A percentile compares a stretch with the other conserved stretches of the same genome.
These are phyloP conservation scores for Podarcis raffonei DNA, from an alignment of 2,113 vertebrate genomes.

Conservation along the genomic window DNA sequence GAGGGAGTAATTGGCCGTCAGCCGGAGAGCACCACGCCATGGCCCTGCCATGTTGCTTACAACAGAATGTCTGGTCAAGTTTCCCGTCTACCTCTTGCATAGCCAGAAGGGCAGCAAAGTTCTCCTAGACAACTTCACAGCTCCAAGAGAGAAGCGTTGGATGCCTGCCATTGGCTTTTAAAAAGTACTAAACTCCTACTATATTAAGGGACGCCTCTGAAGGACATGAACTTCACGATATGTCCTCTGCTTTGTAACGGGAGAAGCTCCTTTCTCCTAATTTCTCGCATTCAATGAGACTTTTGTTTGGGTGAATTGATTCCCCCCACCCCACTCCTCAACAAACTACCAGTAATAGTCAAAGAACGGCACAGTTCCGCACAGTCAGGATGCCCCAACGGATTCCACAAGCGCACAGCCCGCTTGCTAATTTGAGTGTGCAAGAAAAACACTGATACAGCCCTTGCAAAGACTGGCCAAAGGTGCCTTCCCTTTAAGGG, in stretches of 20 bases:
- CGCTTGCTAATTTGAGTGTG: conserved; percentile 3
- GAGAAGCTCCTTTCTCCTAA: not conserved
- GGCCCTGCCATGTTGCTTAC: not conserved
- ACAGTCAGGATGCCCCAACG: not conserved
- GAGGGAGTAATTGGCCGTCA: not conserved
- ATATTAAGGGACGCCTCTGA: not conserved
- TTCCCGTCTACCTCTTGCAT: not conserved
- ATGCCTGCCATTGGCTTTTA: not conserved
- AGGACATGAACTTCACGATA: not conserved
- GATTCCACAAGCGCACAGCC: not conserved
- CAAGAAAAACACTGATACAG: not conserved
- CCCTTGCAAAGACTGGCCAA: not conserved
- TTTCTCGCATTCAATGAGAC: not conserved
- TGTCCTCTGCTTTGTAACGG: not conserved
- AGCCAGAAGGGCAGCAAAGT: not conserved
- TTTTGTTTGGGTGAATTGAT: not conserved
- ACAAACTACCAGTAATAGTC: not conserved
- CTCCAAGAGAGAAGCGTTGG: not conserved
- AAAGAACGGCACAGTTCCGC: not conserved
- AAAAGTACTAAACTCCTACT: not conserved
- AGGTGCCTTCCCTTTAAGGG: conserved; percentile 1
- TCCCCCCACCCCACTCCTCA: not conserved
- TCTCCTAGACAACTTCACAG: conserved; percentile 8
- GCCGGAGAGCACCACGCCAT: not conserved
- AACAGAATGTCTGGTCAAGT: not conserved